Evolutionary conservation across 2,113 vertebrate genomes (phyloP).

Genomic region (Eulemur macaco): DNA sequence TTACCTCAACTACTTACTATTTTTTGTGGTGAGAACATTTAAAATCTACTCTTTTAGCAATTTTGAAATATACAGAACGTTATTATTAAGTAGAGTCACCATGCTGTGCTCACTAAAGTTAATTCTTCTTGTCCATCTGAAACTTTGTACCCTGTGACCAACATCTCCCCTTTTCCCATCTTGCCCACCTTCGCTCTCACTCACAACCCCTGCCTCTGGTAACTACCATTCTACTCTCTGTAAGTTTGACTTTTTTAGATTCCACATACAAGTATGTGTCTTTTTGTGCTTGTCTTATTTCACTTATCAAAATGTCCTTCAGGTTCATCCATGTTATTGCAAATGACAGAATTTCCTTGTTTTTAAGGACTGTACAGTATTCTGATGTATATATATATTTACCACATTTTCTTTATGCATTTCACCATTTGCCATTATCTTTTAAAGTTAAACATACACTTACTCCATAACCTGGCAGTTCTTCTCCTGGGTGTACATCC

Average conservation of each 20-base stretch:
- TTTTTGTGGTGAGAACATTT: not conserved
- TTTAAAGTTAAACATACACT: not conserved
- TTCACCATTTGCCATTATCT: not conserved
- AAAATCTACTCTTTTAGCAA: not conserved
- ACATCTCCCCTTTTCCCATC: not conserved
- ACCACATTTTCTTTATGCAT: not conserved
- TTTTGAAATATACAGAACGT: not conserved
- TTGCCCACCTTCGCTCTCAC: not conserved
- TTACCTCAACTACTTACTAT: not conserved
- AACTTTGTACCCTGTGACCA: not conserved
- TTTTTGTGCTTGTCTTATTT: not conserved
- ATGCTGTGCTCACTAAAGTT: not conserved
- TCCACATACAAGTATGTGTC: not conserved
- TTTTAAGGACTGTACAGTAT: not conserved
- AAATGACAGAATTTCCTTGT: not conserved
- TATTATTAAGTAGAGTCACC: not conserved
- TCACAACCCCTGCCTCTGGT: not conserved
- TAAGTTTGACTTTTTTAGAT: not conserved
- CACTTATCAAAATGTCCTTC: not conserved
- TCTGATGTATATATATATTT: not conserved
- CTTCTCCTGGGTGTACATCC: not conserved
- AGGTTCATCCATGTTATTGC: not conserved
- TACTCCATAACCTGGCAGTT: not conserved
- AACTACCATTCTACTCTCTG: not conserved
- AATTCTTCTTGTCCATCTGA: not conserved